A percentile compares a stretch with the other conserved stretches of the same genome.
These are phyloP conservation scores for Lacerta bilineata DNA, from an alignment of 2,797 vertebrate genomes.

Conservation along the genomic window DNA sequence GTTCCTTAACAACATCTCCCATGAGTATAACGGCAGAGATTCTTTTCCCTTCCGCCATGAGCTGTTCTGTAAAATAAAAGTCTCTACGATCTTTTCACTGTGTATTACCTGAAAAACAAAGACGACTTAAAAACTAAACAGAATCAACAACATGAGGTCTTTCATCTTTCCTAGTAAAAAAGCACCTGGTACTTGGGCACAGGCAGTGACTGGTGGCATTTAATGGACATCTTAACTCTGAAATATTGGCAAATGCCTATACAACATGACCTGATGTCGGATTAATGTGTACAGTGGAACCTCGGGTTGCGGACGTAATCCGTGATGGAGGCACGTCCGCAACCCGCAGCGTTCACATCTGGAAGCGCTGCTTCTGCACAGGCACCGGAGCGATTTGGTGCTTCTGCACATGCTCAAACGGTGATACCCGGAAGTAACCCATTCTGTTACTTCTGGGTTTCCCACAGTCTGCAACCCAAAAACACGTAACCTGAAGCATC, in stretches of 20 bases:
- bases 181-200: background rate
- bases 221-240: background rate
- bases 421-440: too few species aligned
- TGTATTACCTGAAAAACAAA: background rate
- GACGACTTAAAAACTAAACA: background rate
- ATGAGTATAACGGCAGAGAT: constrained; percentile 33
- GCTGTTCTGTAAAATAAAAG: background rate
- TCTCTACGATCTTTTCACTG: background rate
- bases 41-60: constrained; percentile 21
- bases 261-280: background rate
- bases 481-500: too few species aligned
- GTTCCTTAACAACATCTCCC: constrained; percentile 56
- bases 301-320: too few species aligned
- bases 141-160: background rate
- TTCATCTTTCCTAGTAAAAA: background rate
- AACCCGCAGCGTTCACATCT: too few species aligned
- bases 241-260: background rate
- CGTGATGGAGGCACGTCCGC: too few species aligned
- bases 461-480: too few species aligned
- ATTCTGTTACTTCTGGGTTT: too few species aligned
- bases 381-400: too few species aligned
- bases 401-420: too few species aligned
- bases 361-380: too few species aligned
- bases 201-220: background rate
- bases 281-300: background rate